Evolutionary conservation across 2,888 invertebrate species (phyloP), one percentile per base, ranked within the genome.

Genomic region (Corbicula japonica): DNA sequence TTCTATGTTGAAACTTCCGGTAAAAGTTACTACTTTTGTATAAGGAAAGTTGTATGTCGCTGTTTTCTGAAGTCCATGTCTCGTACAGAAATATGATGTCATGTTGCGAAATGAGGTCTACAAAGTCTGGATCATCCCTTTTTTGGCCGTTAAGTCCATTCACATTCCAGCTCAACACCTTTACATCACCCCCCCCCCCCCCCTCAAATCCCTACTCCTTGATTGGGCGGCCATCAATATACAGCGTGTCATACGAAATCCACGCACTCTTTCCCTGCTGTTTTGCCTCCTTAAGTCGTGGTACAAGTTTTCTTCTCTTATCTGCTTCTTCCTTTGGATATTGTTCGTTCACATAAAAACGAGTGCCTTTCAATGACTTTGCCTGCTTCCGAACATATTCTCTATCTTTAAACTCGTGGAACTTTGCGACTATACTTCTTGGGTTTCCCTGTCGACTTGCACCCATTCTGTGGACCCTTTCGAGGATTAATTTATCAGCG

Each of bases 1-100:
- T 62, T 28, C 18, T 62, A 26, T 62, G 41, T 44, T 62, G 41
- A 44, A 62, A 28, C 30, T 62, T 62, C 2, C 62, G 44, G 28
- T 44, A 62, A n/a, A 62, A 46, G 28, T 62, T 62, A n/a, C 26
- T 44, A 8, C 44, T 38, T 28, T 15, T 46, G 30, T 44, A 62
- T 15, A 41, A 41, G 15, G 21, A 18, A 44, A 62, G n/a, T 50
- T 15, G 35, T 41, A n/a, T n/a, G n/a, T n/a, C n/a, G n/a, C n/a
- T n/a, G n/a, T n/a, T n/a, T n/a, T n/a, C n/a, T n/a, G n/a, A n/a
- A n/a, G n/a, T n/a, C n/a, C n/a, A n/a, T n/a, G n/a, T n/a, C n/a
- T 44, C 44, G 15, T 41, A 41, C 30, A n/a, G 30, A 62, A 41
- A 62, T n/a, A 18, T 30, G 28, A n/a, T 38, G 12, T 18, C 34